Percentiles rank a stretch among this genome's conserved stretches.
Evolutionary conservation across 2,888 invertebrate genomes (phyloP).

Genomic region (Phytoseiulus persimilis): DNA sequence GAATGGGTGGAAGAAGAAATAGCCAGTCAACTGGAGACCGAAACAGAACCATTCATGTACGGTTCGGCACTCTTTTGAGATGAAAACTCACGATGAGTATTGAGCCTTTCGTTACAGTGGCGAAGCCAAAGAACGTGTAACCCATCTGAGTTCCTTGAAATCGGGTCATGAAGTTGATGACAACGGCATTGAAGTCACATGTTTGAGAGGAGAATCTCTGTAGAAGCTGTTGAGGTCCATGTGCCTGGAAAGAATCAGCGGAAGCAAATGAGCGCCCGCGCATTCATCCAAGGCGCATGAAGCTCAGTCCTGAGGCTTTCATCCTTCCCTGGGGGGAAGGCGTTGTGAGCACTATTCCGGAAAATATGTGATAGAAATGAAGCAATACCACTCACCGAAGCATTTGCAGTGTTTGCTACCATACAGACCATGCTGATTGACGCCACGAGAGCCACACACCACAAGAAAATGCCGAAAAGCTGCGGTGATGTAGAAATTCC

Average conservation of each 20-base stretch:
- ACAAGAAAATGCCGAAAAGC: background rate
- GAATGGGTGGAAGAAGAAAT: background rate
- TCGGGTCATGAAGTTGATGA: constrained; percentile 10
- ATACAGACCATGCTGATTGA: constrained; percentile 13
- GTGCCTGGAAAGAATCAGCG: background rate
- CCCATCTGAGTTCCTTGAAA: constrained; percentile 12
- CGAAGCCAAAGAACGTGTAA: constrained; percentile 22
- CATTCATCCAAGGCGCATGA: too few species aligned
- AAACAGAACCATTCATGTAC: background rate
- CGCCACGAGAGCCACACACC: background rate
- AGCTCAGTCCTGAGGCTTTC: too few species aligned
- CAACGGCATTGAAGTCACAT: background rate
- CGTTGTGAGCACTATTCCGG: too few species aligned
- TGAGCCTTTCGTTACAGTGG: constrained; percentile 7
- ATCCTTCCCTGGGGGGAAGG: too few species aligned
- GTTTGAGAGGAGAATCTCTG: constrained; percentile 19
- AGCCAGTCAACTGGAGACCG: background rate
- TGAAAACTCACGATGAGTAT: background rate
- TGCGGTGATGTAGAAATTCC: background rate
- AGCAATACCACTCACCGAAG: background rate
- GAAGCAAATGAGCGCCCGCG: too few species aligned
- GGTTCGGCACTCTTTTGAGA: background rate
- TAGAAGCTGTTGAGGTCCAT: background rate
- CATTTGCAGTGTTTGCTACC: background rate
- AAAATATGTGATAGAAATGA: too few species aligned